phyloP scores from a whole-genome alignment of 2,888 invertebrate genomes.

The Drosophila bunnanda region DNA sequence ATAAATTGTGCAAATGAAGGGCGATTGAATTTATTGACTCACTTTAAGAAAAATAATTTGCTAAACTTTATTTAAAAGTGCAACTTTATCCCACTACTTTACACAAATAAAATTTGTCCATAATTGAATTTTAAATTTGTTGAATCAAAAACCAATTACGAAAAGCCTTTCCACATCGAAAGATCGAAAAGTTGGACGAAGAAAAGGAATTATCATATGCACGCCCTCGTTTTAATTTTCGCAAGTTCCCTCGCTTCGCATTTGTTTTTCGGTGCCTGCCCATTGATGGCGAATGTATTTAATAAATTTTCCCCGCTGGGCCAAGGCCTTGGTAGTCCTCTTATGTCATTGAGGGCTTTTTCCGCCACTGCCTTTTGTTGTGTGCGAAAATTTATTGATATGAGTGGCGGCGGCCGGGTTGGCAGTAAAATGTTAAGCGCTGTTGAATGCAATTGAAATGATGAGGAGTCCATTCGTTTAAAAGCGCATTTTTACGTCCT shows the following conservation, averaged over 20 bases:
- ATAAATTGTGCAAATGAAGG: neutral
- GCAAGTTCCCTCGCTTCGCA: slow-evolving; percentile 10
- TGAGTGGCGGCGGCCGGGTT: slow-evolving; percentile 20
- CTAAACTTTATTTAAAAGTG: neutral
- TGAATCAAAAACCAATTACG: slow-evolving; percentile 41
- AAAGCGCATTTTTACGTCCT: slow-evolving; percentile 26
- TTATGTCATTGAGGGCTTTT: slow-evolving; percentile 35
- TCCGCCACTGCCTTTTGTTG: slow-evolving; percentile 61
- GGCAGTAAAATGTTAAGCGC: slow-evolving; percentile 73
- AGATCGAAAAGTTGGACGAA: slow-evolving; percentile 10
- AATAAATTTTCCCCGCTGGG: slow-evolving; percentile 50
- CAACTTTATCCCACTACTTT: neutral
- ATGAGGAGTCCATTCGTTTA: slow-evolving; percentile 42
- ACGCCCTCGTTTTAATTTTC: slow-evolving; percentile 40
- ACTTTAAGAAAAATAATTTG: neutral
- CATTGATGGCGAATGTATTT: slow-evolving; percentile 47
- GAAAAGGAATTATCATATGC: slow-evolving; percentile 17
- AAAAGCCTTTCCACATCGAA: slow-evolving; percentile 8
- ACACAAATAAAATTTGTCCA: neutral
- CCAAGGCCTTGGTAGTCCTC: slow-evolving; percentile 37
- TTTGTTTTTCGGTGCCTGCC: slow-evolving; percentile 18
- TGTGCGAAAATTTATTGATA: slow-evolving; percentile 66
- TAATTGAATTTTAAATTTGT: slow-evolving; percentile 28
- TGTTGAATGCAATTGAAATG: slow-evolving; percentile 73
- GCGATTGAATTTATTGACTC: neutral